Base-by-base conservation (phyloP, 2,113 vertebrate genomes). In the Elephas maximus region DNA sequence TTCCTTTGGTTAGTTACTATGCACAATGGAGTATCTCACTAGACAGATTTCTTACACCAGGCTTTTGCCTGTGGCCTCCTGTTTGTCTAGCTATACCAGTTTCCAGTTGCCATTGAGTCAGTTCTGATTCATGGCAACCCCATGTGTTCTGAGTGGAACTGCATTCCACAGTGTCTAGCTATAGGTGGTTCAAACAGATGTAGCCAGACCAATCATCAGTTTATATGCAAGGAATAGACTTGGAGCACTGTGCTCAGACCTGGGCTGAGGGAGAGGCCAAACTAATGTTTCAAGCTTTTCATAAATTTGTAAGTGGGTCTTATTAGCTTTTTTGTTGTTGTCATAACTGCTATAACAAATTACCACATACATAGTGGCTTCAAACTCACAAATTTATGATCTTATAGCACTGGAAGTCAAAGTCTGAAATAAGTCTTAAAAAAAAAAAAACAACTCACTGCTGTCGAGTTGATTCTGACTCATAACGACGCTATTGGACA, bases 21-120 rank as follows among this genome's bases (percentile, higher is more conserved):
- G 57, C 30, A 12, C 33, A 10, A 4, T 51, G 44, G 30, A 37
- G 6, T 44, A 5, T 71, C 14, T 90, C 2, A 5, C 14, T 4
- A 11, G 44, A 44, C 45, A 14, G 20, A 57, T 41, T n/a, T 33
- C 17, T 73, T 28, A 2, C 1, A 21, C 1, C 1, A 2, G 26
- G 2, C 2, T 41, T 92, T 5, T 23, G 23, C 11, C 37, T 21
- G 1, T 0, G 62, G 30, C 0, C 9, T 21, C 23, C 33, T 26
- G 45, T 8, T 53, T 3, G 2, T 44, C 2, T 33, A 14, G 53
- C 33, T 18, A 37, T n/a, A 21, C 71, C 21, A 74, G 17, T 73
- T 73, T 7, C 37, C 37, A 74, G 37, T 37, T 74, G 53, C 15
- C 53, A 57, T 57, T 14, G 15, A 57, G 53, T 57, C 53, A 57